These are phyloP conservation scores for Pseudochirops cupreus DNA, from an alignment of 2,797 vertebrate species.

Conservation along the genomic window DNA sequence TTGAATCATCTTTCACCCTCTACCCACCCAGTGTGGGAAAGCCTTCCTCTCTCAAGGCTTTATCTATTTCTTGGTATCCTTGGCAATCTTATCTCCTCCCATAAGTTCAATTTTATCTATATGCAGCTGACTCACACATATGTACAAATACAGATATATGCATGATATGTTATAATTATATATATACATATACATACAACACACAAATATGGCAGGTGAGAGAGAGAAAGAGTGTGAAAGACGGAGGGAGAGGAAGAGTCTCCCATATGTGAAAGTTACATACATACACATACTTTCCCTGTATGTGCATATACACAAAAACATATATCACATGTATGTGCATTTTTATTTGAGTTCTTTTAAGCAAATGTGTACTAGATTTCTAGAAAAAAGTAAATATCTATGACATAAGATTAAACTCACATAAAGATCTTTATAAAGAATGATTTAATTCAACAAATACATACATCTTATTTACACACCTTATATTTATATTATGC, in stretches of 20 bases:
- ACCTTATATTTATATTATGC: background rate
- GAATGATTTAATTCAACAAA: background rate
- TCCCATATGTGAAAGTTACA: background rate
- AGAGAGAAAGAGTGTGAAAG: background rate
- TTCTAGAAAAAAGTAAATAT: background rate
- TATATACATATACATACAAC: background rate
- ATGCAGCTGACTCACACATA: background rate
- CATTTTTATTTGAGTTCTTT: background rate
- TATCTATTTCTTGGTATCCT: background rate
- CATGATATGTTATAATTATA: background rate
- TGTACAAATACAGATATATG: background rate
- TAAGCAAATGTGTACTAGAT: background rate
- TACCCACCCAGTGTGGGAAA: background rate
- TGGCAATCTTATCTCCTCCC: background rate
- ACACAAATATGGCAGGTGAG: background rate
- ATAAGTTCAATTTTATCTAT: background rate
- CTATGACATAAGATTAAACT: background rate
- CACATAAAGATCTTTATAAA: background rate
- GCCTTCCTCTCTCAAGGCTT: background rate
- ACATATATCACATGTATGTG: background rate
- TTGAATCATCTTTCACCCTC: background rate
- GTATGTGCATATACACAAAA: background rate
- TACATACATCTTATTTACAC: background rate
- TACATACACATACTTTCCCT: background rate
- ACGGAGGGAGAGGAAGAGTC: background rate